A percentile compares a stretch with the other conserved stretches of the same genome.
Conservation (phyloP, 1,140 invertebrate genomes). For the Alviniconcha marisindica region DNA sequence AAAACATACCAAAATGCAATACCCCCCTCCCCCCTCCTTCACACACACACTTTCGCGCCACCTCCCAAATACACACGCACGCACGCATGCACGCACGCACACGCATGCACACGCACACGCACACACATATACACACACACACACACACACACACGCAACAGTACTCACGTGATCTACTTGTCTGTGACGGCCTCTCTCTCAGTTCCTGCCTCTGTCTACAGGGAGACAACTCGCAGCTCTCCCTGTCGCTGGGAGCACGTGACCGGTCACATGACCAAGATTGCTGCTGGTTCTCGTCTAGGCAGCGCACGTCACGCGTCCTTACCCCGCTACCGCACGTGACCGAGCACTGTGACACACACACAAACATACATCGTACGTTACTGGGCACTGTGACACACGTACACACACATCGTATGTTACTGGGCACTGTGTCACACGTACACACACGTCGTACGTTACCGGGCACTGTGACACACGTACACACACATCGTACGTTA, state of each 20-base stretch:
- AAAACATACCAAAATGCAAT: too few relatives aligned
- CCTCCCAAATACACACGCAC: too few relatives aligned
- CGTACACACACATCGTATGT: background rate
- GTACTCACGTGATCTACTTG: background rate
- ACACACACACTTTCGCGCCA: too few relatives aligned
- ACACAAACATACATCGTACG: background rate
- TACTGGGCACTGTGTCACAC: background rate
- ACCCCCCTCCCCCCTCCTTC: too few relatives aligned
- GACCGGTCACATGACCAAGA: slow-evolving; percentile 46
- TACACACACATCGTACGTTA: background rate
- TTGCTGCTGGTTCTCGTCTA: slow-evolving; percentile 64
- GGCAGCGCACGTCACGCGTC: slow-evolving; percentile 80
- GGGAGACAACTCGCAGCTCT: slow-evolving; percentile 39
- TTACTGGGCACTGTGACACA: background rate
- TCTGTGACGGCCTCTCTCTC: background rate
- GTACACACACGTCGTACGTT: too few relatives aligned
- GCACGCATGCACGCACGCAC: too few relatives aligned
- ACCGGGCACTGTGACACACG: background rate
- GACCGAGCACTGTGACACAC: slow-evolving; percentile 79
- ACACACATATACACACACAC: background rate
- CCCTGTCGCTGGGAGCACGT: slow-evolving; percentile 18
- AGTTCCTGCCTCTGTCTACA: slow-evolving; percentile 1
- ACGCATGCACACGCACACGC: too few relatives aligned
- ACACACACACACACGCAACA: background rate
- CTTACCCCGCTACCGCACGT: slow-evolving; percentile 81